Percentiles rank a stretch among this genome's conserved stretches.
These are phyloP conservation scores for Etheostoma perlongum DNA, from an alignment of 2,797 vertebrate species.

Conservation along the genomic window DNA sequence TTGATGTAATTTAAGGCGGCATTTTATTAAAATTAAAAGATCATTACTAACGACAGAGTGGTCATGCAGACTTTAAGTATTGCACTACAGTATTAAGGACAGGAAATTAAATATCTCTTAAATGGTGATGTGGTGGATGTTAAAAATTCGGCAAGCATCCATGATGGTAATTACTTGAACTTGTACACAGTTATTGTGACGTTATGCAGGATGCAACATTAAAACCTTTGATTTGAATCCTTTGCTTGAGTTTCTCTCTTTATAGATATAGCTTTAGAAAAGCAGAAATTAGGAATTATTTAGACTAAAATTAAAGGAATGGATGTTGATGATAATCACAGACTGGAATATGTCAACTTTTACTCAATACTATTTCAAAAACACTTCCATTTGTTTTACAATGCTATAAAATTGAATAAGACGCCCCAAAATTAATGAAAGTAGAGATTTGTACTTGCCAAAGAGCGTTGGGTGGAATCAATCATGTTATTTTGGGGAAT, in stretches of 20 bases:
- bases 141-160: neutral
- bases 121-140: slow-evolving; percentile 10
- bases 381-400: too few species aligned
- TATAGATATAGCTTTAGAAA: neutral
- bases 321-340: too few species aligned
- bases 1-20: slow-evolving; percentile 36
- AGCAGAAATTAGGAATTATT: too few species aligned
- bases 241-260: neutral
- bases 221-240: neutral
- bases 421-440: too few species aligned
- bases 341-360: too few species aligned
- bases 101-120: slow-evolving; percentile 26
- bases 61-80: slow-evolving; percentile 8
- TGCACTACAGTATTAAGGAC: neutral
- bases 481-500: too few species aligned
- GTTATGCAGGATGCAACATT: neutral
- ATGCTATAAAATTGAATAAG: too few species aligned
- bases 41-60: slow-evolving; percentile 20
- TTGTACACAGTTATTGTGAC: neutral
- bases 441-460: too few species aligned
- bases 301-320: too few species aligned
- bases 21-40: slow-evolving; percentile 29
- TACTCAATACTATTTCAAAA: too few species aligned
- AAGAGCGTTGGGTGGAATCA: too few species aligned
- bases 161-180: slow-evolving; percentile 22